phyloP scores from a whole-genome alignment of 2,888 invertebrate genomes.

The Eremobia ochroleuca region DNA sequence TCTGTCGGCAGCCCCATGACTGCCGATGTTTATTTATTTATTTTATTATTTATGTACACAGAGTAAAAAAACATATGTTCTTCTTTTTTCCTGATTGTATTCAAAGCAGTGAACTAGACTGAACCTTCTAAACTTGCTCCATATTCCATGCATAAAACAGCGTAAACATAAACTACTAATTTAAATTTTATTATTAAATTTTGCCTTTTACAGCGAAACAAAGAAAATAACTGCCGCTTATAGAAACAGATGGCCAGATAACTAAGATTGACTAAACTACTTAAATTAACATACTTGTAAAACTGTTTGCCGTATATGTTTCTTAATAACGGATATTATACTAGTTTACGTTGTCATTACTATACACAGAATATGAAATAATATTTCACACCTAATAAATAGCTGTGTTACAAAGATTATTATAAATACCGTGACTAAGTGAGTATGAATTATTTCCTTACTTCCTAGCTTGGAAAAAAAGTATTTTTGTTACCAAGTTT shows the following conservation, averaged over 20 bases:
- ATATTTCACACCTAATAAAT: slow-evolving; percentile 60
- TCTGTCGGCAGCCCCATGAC: background rate
- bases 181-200: slow-evolving; percentile 63
- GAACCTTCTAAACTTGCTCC: slow-evolving; percentile 20
- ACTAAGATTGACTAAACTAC: slow-evolving; percentile 30
- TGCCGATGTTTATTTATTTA: too few species aligned
- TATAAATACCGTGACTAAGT: background rate
- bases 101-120: background rate
- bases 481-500: slow-evolving; percentile 19
- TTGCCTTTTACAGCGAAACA: slow-evolving; percentile 59
- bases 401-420: slow-evolving; percentile 1
- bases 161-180: slow-evolving; percentile 33
- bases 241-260: slow-evolving; percentile 43
- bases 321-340: slow-evolving; percentile 49
- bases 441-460: slow-evolving; percentile 19
- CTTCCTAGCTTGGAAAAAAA: slow-evolving; percentile 13
- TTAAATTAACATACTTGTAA: slow-evolving; percentile 60
- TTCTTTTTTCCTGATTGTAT: background rate
- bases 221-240: slow-evolving; percentile 51
- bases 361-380: slow-evolving; percentile 49
- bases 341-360: slow-evolving; percentile 42
- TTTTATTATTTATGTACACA: too few species aligned
- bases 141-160: slow-evolving; percentile 47
- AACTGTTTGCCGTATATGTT: slow-evolving; percentile 53
- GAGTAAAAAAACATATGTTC: too few species aligned